Conservation (phyloP, 2,888 invertebrate genomes). For the Drymonia ruficornis region DNA sequence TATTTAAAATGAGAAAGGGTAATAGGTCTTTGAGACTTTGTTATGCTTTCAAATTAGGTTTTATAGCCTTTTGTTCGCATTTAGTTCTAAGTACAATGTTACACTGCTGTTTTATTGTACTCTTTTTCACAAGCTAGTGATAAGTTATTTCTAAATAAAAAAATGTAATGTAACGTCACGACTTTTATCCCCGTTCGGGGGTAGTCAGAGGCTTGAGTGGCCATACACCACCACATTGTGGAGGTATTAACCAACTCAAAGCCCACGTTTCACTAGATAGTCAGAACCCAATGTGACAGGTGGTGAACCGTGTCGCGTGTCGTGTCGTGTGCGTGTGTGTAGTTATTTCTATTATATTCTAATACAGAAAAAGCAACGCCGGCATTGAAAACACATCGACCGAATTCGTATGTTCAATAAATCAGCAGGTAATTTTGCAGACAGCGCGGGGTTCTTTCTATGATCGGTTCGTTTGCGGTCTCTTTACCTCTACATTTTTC, state of each 20-base stretch:
- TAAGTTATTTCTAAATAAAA: too few species aligned
- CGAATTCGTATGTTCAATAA: neutral
- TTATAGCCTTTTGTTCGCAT: slow-evolving; percentile 1
- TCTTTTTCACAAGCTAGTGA: too few species aligned
- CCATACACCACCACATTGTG: too few species aligned
- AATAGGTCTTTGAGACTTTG: neutral
- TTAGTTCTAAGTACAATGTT: neutral
- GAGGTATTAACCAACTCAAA: too few species aligned
- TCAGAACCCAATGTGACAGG: too few species aligned
- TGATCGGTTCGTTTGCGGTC: neutral
- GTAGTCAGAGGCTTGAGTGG: too few species aligned
- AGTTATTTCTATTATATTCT: too few species aligned
- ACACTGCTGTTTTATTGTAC: neutral
- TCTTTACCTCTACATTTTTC: neutral
- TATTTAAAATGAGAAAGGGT: slow-evolving; percentile 29
- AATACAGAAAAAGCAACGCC: neutral
- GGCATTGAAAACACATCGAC: neutral
- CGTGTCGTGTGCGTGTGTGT: too few species aligned
- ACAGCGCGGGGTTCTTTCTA: too few species aligned
- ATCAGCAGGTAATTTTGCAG: neutral
- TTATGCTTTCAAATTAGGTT: slow-evolving; percentile 4
- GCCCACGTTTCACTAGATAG: neutral
- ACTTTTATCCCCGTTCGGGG: too few species aligned
- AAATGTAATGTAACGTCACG: too few species aligned
- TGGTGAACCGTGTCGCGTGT: too few species aligned